Evolutionary conservation across 2,113 vertebrate species (phyloP), one percentile per base, ranked within the genome.

Genomic region (Conger conger): DNA sequence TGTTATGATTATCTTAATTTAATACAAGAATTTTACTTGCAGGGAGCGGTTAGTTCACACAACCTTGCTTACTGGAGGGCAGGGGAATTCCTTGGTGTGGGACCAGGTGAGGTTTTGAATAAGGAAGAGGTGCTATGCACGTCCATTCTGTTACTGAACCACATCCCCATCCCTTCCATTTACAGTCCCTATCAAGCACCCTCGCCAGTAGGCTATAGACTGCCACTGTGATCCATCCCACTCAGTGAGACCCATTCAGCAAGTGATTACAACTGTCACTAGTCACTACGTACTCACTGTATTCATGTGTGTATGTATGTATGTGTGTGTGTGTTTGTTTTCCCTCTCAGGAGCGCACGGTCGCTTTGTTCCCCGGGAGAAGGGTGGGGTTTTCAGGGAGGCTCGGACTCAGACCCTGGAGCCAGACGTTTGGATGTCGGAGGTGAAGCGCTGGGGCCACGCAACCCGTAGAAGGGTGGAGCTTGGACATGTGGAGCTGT

Each of bases 371-470:
- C 95, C 91, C 0, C 4, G 80, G 5, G 94, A 87, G 0, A 94
- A 93, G 3, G 96, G 95, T 0, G 80, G 88, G 15, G 16, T 27
- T 1, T 77, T 78, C 1, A 93, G 96, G 35, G 97, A 99, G 86
- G 97, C 97, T 0, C 94, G 97, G n/a, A 97, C 97, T 37, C 98
- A 99, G 94, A 98, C 95, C 0, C 91, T 96, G 88, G 97, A 97
- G 82, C 98, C 97, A 0, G 93, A 96, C 0, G 36, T 92, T 78
- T 99, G 98, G 97, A 97, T 99, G 92, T 91, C 54, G 87, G 97
- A 99, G 87, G 97, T 99, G 87, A 94, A 80, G 85, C 90, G 87
- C 38, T 76, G 80, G 54, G 97, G 97, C 8, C 97, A 99, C 0
- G 96, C 96, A 33, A 99, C 97, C 35, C 93, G 97, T 85, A 96